phyloP scores from a whole-genome alignment of 2,113 vertebrate genomes.

The Hassar affinis region DNA sequence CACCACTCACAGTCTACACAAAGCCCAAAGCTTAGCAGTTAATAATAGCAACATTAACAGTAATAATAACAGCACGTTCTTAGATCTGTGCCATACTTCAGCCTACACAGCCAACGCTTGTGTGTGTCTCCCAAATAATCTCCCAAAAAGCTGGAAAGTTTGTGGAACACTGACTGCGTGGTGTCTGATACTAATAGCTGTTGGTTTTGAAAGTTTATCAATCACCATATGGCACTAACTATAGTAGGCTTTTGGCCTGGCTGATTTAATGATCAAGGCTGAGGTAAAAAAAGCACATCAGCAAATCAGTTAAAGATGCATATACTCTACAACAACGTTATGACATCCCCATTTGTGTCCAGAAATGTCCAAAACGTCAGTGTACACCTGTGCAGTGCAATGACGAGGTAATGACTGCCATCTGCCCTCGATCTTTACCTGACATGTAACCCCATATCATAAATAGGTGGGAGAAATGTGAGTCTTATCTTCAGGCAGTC shows the following conservation, averaged over 20 bases:
- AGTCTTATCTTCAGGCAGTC: too few relatives aligned
- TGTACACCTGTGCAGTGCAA: too few relatives aligned
- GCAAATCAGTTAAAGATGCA: background rate
- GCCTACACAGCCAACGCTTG: background rate
- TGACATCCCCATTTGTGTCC: background rate
- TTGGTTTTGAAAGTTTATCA: background rate
- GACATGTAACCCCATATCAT: too few relatives aligned
- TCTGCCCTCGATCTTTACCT: too few relatives aligned
- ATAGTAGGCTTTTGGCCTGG: background rate
- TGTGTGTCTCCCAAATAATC: background rate
- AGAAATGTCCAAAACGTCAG: too few relatives aligned
- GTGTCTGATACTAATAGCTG: background rate
- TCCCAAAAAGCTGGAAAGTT: background rate
- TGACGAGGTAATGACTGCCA: too few relatives aligned
- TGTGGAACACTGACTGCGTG: background rate
- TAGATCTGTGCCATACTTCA: slow-evolving; percentile 20
- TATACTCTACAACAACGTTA: background rate
- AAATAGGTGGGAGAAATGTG: too few relatives aligned
- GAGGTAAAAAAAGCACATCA: too few relatives aligned
- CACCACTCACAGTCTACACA: slow-evolving; percentile 51
- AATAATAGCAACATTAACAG: slow-evolving; percentile 50
- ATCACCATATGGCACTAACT: background rate
- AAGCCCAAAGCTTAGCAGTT: slow-evolving; percentile 39
- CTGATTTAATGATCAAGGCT: background rate
- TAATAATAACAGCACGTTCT: slow-evolving; percentile 39